A percentile compares a stretch with the other conserved stretches of the same genome.
These are phyloP conservation scores for Ladona fulva DNA, from an alignment of 1,140 invertebrate species.

Conservation along the genomic window DNA sequence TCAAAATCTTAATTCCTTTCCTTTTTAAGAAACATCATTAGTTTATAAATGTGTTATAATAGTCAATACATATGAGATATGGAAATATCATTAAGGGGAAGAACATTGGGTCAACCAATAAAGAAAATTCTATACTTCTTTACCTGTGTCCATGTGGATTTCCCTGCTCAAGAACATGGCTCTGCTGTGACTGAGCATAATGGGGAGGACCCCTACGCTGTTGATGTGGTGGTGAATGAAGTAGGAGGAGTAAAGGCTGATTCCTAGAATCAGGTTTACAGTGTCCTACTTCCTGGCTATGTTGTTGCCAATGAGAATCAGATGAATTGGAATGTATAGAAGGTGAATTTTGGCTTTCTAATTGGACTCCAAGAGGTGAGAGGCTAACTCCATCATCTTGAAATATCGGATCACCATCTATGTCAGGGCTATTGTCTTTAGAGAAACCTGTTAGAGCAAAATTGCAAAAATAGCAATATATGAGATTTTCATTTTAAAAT, in stretches of 20 bases:
- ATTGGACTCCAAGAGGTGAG: constrained; percentile 32
- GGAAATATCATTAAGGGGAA: no score
- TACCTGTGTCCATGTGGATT: neutral
- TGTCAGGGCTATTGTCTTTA: neutral
- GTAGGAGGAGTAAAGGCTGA: neutral
- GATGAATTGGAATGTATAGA: neutral
- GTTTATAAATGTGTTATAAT: no score
- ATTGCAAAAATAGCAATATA: neutral
- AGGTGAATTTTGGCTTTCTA: neutral
- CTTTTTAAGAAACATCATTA: no score
- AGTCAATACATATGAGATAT: no score
- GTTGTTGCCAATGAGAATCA: neutral
- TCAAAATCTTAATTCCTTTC: no score
- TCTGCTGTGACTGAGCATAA: neutral
- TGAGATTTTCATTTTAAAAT: neutral
- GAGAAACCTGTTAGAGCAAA: neutral
- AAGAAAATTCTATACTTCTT: no score
- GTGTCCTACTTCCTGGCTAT: neutral
- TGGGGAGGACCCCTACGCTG: neutral
- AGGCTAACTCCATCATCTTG: constrained; percentile 35
- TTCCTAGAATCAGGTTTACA: neutral
- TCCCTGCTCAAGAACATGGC: neutral
- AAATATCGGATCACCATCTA: constrained; percentile 12
- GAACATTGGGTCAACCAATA: no score
- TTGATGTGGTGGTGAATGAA: neutral